Percentiles rank a stretch among this genome's conserved stretches.
Conservation (phyloP, 2,888 invertebrate species). For the Syritta pipiens region DNA sequence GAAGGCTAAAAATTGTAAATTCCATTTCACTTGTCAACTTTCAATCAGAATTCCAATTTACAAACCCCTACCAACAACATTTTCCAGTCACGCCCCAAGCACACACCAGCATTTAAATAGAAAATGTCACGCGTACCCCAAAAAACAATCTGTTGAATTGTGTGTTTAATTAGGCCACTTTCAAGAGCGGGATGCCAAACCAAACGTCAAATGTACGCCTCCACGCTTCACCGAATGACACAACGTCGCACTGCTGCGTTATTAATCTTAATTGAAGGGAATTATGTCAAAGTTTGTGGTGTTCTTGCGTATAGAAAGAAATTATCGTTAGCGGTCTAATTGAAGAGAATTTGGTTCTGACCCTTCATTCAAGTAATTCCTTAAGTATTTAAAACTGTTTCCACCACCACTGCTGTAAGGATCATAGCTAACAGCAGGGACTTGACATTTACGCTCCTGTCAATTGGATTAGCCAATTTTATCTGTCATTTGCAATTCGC, state of each 20-base stretch:
- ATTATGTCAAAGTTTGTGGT: background rate
- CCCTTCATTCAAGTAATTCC: conserved; percentile 28
- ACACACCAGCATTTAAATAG: conserved; percentile 20
- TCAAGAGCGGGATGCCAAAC: background rate
- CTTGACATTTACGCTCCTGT: conserved; percentile 32
- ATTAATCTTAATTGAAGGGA: background rate
- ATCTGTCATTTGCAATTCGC: conserved; percentile 8
- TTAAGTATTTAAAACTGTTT: too few relatives aligned
- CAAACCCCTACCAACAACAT: conserved; percentile 1
- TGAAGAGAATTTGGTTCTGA: conserved; percentile 12
- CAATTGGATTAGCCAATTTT: conserved; percentile 32
- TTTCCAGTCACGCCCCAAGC: background rate
- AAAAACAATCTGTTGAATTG: conserved; percentile 31
- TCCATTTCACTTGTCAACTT: conserved; percentile 20
- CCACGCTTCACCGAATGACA: background rate
- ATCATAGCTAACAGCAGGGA: too few relatives aligned
- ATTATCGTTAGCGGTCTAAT: too few relatives aligned
- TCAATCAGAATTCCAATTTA: conserved; percentile 28
- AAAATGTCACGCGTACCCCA: conserved; percentile 43
- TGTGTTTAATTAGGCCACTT: conserved; percentile 36
- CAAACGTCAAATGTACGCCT: conserved; percentile 14
- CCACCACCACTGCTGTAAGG: too few relatives aligned
- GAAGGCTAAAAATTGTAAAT: conserved; percentile 1
- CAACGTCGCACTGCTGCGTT: background rate
- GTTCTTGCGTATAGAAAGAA: too few relatives aligned